Percentiles rank a stretch among this genome's conserved stretches.
phyloP scores from a whole-genome alignment of 2,888 invertebrate genomes.

The Drosophila falleni region DNA sequence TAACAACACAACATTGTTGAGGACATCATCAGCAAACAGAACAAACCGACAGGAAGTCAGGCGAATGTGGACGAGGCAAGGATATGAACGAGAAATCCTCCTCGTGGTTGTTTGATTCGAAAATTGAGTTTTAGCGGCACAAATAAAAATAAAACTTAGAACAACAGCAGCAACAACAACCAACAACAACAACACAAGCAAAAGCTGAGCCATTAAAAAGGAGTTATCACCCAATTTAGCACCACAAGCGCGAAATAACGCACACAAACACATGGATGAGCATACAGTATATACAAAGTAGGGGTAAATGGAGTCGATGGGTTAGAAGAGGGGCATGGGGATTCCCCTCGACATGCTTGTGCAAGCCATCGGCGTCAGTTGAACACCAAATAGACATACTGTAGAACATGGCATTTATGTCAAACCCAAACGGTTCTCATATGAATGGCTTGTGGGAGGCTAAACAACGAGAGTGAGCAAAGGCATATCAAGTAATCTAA shows the following conservation, averaged over 20 bases:
- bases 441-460: slow-evolving; percentile 41
- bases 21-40: slow-evolving; percentile 66
- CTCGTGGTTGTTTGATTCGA: slow-evolving; percentile 81
- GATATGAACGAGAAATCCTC: slow-evolving; percentile 63
- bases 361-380: slow-evolving; percentile 50
- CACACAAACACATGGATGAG: slow-evolving; percentile 85
- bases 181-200: slow-evolving; percentile 28
- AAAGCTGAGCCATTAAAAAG: slow-evolving; percentile 71
- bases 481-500: neutral
- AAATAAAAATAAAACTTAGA: slow-evolving; percentile 78
- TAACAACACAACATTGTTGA: slow-evolving; percentile 60
- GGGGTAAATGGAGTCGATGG: slow-evolving; percentile 17
- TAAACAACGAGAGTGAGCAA: too few species aligned
- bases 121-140: slow-evolving; percentile 81
- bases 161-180: slow-evolving; percentile 44
- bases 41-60: slow-evolving; percentile 43
- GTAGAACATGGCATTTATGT: slow-evolving; percentile 72
- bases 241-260: slow-evolving; percentile 72
- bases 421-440: slow-evolving; percentile 57
- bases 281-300: slow-evolving; percentile 35
- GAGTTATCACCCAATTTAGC: slow-evolving; percentile 80
- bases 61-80: slow-evolving; percentile 9
- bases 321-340: neutral
- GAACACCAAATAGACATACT: slow-evolving; percentile 72
- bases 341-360: slow-evolving; percentile 42